Conservation (phyloP, 2,113 vertebrate species). For the Euleptes europaea region DNA sequence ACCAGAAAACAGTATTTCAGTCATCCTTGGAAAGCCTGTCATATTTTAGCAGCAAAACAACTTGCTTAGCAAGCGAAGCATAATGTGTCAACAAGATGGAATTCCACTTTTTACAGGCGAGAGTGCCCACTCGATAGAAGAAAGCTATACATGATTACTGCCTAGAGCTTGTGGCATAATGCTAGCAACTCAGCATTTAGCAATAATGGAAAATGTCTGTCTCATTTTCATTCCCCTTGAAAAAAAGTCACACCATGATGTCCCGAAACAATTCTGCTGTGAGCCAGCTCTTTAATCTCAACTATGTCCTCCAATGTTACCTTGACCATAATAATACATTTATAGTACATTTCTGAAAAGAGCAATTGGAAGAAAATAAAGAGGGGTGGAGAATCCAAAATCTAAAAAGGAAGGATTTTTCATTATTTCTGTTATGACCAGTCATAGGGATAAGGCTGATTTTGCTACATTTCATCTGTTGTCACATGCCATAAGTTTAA, state of each 20-base stretch:
- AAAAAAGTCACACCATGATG: slow-evolving; percentile 36
- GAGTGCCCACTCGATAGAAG: slow-evolving; percentile 35
- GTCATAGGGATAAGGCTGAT: slow-evolving; percentile 6
- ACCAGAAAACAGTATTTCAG: slow-evolving; percentile 26
- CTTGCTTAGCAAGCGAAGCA: slow-evolving; percentile 53
- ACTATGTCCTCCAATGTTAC: slow-evolving; percentile 51
- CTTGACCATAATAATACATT: slow-evolving; percentile 29
- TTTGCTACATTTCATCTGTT: not conserved
- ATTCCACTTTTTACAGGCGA: slow-evolving; percentile 28
- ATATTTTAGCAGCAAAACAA: slow-evolving; percentile 55
- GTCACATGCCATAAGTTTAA: not conserved
- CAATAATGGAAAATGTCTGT: slow-evolving; percentile 44
- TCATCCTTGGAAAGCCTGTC: slow-evolving; percentile 43
- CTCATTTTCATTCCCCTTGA: slow-evolving; percentile 41
- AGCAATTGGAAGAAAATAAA: slow-evolving; percentile 34
- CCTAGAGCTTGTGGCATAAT: not conserved
- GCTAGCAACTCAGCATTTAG: slow-evolving; percentile 20
- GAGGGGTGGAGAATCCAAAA: slow-evolving; percentile 36
- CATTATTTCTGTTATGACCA: slow-evolving; percentile 41
- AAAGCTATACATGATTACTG: slow-evolving; percentile 16
- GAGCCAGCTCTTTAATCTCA: slow-evolving; percentile 48
- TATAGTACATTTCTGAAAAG: slow-evolving; percentile 47
- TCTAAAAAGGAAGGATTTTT: slow-evolving; percentile 33
- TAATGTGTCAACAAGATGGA: slow-evolving; percentile 53
- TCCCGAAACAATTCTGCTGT: slow-evolving; percentile 35